These are phyloP conservation scores for Stenodema calcarata DNA, from an alignment of 2,888 invertebrate species.

Conservation along the genomic window DNA sequence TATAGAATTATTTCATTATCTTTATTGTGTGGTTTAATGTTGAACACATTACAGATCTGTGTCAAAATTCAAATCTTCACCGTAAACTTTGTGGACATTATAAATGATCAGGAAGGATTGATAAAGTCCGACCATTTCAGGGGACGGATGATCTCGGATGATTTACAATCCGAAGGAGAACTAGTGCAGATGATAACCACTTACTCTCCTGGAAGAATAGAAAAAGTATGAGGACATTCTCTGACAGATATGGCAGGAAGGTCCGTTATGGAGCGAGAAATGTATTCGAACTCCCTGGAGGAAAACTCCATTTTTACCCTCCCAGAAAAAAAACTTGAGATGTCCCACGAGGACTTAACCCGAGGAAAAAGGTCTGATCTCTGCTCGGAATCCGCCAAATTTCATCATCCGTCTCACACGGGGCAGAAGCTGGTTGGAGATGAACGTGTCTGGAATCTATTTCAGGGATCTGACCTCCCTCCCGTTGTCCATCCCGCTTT, in stretches of 20 bases:
- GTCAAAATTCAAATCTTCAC: too few relatives aligned
- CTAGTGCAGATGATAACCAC: too few relatives aligned
- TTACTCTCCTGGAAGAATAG: too few relatives aligned
- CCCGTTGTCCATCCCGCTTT: not conserved
- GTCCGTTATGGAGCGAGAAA: not conserved
- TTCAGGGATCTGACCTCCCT: not conserved
- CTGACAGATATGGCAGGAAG: not conserved
- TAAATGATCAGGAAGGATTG: too few relatives aligned
- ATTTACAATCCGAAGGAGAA: too few relatives aligned
- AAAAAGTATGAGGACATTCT: too few relatives aligned
- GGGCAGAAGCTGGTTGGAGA: not conserved
- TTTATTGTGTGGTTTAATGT: too few relatives aligned
- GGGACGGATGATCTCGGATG: too few relatives aligned
- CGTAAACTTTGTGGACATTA: too few relatives aligned
- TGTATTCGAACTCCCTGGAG: not conserved
- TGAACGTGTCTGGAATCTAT: conserved; percentile 15
- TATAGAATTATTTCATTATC: too few relatives aligned
- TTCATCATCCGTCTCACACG: not conserved
- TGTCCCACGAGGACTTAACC: not conserved
- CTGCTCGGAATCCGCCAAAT: not conserved
- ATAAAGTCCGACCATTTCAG: too few relatives aligned
- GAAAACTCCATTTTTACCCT: not conserved
- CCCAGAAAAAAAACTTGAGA: not conserved
- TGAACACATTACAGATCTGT: too few relatives aligned
- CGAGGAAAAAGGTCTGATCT: not conserved